These are phyloP conservation scores for Penaeus monodon DNA, from an alignment of 2,888 invertebrate genomes.

Conservation along the genomic window DNA sequence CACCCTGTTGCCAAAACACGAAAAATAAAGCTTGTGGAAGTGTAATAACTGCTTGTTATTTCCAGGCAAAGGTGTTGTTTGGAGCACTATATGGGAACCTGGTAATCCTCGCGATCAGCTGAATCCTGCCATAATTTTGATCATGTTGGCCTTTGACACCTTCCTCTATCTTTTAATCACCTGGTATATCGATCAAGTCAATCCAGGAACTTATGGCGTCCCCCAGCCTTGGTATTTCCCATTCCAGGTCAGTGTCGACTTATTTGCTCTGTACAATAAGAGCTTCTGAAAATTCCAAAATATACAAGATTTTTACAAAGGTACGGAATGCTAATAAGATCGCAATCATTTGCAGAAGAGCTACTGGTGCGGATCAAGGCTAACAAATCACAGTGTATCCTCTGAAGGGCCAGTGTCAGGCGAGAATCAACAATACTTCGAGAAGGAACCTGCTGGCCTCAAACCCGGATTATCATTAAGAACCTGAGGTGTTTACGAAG, in stretches of 20 bases:
- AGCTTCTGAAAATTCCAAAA: not conserved
- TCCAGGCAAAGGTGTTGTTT: constrained; percentile 69
- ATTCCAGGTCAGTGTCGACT: constrained; percentile 73
- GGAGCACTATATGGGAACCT: constrained; percentile 68
- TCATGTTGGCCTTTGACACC: constrained; percentile 73
- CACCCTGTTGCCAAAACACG: too few relatives aligned
- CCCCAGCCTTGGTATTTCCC: constrained; percentile 78
- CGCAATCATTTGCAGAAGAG: constrained; percentile 15
- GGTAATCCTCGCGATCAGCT: constrained; percentile 68
- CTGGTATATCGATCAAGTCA: constrained; percentile 76
- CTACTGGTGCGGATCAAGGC: constrained; percentile 30
- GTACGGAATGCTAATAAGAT: not conserved
- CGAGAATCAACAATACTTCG: constrained; percentile 25
- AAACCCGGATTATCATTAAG: constrained; percentile 53
- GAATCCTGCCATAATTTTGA: constrained; percentile 68
- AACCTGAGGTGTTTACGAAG: constrained; percentile 42
- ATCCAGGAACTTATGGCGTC: constrained; percentile 80
- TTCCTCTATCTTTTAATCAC: constrained; percentile 74
- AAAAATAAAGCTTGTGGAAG: not conserved
- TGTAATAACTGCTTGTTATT: not conserved
- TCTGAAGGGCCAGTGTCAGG: not conserved
- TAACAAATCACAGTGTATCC: not conserved
- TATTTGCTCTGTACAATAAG: not conserved
- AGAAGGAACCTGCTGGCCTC: constrained; percentile 47
- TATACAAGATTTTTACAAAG: not conserved